These are phyloP conservation scores for Radopholus similis DNA, from an alignment of 1,140 invertebrate species.

Conservation along the genomic window DNA sequence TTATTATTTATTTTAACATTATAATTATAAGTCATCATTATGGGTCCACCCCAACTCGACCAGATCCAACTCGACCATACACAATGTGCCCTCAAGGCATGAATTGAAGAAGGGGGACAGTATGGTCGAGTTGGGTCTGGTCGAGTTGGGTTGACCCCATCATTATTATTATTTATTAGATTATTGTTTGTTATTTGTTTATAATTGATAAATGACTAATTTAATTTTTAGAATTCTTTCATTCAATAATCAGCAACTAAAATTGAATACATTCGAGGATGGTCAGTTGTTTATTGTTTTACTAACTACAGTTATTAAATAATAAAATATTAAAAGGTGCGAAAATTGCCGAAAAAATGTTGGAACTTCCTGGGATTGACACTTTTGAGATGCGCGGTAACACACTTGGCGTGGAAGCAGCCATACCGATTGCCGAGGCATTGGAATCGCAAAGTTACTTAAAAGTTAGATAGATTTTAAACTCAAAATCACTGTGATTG, in stretches of 20 bases:
- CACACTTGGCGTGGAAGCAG: slow-evolving; percentile 45
- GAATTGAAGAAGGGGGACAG: too few relatives aligned
- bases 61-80: too few relatives aligned
- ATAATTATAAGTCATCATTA: too few relatives aligned
- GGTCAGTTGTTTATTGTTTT: slow-evolving; percentile 12
- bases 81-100: too few relatives aligned
- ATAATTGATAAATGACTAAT: too few relatives aligned
- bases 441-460: slow-evolving; percentile 33
- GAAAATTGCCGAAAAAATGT: slow-evolving; percentile 31
- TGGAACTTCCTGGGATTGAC: slow-evolving; percentile 8
- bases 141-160: too few relatives aligned
- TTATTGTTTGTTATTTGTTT: too few relatives aligned
- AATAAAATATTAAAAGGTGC: slow-evolving; percentile 21
- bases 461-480: slow-evolving; percentile 5
- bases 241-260: slow-evolving; percentile 25
- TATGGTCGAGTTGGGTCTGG: too few relatives aligned
- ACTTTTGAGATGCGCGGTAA: slow-evolving; percentile 47
- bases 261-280: slow-evolving; percentile 23
- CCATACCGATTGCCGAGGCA: slow-evolving; percentile 45
- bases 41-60: too few relatives aligned
- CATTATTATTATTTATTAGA: too few relatives aligned
- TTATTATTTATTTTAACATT: too few relatives aligned
- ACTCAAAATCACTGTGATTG: slow-evolving; percentile 1
- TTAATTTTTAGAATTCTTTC: slow-evolving; percentile 3
- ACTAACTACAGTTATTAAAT: neutral